Base-by-base conservation (phyloP, 1,140 invertebrate species). In the Sinella curviseta region DNA sequence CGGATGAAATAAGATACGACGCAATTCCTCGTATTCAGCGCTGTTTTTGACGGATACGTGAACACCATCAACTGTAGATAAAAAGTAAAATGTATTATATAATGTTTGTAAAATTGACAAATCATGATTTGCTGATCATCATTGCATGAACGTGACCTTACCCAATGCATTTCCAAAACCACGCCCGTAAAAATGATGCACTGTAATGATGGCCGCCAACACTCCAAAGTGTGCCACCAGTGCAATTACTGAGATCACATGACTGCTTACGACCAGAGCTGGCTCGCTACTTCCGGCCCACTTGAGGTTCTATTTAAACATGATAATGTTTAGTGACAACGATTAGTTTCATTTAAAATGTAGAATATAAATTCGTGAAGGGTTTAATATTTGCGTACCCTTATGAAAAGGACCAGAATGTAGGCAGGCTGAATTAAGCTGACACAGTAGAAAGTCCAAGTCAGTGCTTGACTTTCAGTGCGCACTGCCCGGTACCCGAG, bases 1-100 rank as follows among this genome's bases (percentile, higher is more conserved):
- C 1, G 79, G 79, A 48, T 77, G 67, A 77, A 80, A 80, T 4
- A 80, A 24, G 55, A 70, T 80, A 0, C 76, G n/a, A 0, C 79
- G 65, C 20, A 80, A 20, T 20, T 80, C 75, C 76, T 80, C 79
- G 74, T 80, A 80, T 54, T 80, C 79, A 34, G 60, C 67, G 20
- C 60, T 77, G 36, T 80, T 80, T 74, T 80, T 80, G 4, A 80
- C 79, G 0, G 79, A 77, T 31, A 76, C 74, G 20, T 77, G 76
- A 0, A 80, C 79, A 30, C 79, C 79, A 65, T 80, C 65, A 8
- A 80, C 79, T 80, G 31, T 12, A 78, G 65, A 74, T 35, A 8
- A 74, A 75, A 30, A 74, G 20, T 70, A 24, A 36, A 30, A 20
- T 60, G 30, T 57, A n/a, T 67, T 36, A 77, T 70, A 33, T 30